Evolutionary conservation across 2,888 invertebrate species (phyloP).

Genomic region (Stenodera caucasica): DNA sequence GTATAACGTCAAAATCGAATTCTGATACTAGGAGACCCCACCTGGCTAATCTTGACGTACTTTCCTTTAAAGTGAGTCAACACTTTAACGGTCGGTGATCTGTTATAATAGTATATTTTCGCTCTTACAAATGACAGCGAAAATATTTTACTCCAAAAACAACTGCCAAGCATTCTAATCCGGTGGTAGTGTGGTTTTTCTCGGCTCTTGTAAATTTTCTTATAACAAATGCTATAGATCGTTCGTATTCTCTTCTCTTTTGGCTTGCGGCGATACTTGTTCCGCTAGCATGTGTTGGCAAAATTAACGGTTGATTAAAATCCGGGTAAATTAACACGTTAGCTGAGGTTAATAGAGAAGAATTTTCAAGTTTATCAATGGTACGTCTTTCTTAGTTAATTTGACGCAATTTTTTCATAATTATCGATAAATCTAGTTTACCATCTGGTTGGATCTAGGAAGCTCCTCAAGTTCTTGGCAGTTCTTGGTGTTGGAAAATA

Average conservation of each 20-base stretch:
- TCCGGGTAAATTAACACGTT: neutral
- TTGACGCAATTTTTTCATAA: neutral
- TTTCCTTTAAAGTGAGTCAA: no score
- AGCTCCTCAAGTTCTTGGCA: neutral
- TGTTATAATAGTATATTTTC: neutral
- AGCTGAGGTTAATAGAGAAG: neutral
- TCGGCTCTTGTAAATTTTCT: neutral
- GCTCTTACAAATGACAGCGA: neutral
- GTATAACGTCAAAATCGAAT: no score
- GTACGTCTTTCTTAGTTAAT: neutral
- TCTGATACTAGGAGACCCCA: no score
- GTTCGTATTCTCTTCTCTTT: neutral
- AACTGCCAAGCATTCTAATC: neutral
- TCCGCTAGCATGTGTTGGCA: neutral
- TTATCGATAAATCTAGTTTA: constrained; percentile 11
- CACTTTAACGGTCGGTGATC: constrained; percentile 2
- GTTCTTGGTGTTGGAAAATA: neutral
- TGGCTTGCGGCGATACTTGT: neutral
- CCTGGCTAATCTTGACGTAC: no score
- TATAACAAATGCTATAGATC: neutral
- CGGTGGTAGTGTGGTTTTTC: neutral
- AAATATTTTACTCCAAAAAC: neutral
- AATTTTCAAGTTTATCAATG: neutral
- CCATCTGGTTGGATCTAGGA: neutral
- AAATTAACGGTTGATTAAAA: neutral